Evolutionary conservation across 2,888 invertebrate genomes (phyloP).

Genomic region (Hydraecia micacea): DNA sequence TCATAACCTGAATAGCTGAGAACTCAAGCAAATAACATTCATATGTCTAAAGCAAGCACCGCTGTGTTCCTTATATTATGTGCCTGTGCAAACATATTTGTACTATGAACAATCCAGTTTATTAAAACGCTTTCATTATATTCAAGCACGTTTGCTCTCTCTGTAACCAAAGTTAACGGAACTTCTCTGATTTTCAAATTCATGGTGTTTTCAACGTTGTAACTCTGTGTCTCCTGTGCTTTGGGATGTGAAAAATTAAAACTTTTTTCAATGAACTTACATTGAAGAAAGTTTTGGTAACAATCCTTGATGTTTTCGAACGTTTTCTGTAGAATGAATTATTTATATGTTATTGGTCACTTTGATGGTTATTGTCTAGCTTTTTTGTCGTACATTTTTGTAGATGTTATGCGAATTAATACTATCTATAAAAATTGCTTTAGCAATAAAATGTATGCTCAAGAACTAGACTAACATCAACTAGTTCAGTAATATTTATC

Average conservation of each 20-base stretch:
- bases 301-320: constrained; percentile 30
- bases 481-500: neutral
- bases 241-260: constrained; percentile 32
- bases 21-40: constrained; percentile 51
- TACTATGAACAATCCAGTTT: constrained; percentile 38
- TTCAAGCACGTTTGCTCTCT: constrained; percentile 33
- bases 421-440: neutral
- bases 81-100: constrained; percentile 41
- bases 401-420: neutral
- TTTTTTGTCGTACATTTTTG: constrained; percentile 1
- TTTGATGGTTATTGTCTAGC: constrained; percentile 14
- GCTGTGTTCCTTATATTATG: constrained; percentile 27
- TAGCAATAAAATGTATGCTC: neutral
- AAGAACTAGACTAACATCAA: neutral
- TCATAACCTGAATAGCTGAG: constrained; percentile 37
- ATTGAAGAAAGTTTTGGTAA: constrained; percentile 22
- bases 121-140: constrained; percentile 51
- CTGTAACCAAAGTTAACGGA: constrained; percentile 40
- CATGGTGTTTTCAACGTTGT: constrained; percentile 46
- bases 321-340: constrained; percentile 9
- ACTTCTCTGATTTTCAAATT: constrained; percentile 49
- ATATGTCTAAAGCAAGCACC: constrained; percentile 36
- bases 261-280: too few relatives aligned
- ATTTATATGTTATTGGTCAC: constrained; percentile 16
- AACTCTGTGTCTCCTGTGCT: constrained; percentile 42